Base-by-base conservation (phyloP, 2,113 vertebrate genomes). In the Passerina amoena region DNA sequence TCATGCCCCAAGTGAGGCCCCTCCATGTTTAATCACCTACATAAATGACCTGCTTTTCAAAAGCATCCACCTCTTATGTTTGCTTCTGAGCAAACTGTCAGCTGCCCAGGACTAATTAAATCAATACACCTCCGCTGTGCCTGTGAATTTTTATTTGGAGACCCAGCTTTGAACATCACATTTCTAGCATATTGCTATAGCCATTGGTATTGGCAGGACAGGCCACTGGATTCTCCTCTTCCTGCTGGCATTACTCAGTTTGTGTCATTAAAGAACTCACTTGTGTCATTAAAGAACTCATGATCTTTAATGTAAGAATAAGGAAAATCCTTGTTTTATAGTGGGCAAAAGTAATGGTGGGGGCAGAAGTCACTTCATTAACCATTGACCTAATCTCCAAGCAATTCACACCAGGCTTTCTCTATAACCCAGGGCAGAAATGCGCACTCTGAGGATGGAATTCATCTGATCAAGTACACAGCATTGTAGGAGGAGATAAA, bases 401-500 rank as follows among this genome's bases (percentile, higher is more conserved):
- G 68, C 42, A 86, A 21, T 80, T 94, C 68, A 77, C 73, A 91
- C 37, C 45, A 69, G 87, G 13, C 79, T 85, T 90, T 45, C 90
- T 76, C 72, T 72, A 72, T 5, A 92, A 75, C 61, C 42, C 72
- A 14, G 0, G 10, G 45, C 87, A 96, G 59, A 92, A 77, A 83
- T 8, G 24, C 3, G 14, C 47, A 78, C 30, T 92, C 54, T 37
- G 56, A 92, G 69, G 86, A 70, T 51, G 72, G 64, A 44, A 83
- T 86, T 86, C 71, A 84, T 84, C 86, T 88, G 53, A 95, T 81
- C 64, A 94, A 94, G 35, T 59, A 65, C 66, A 42, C 4, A 31
- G 19, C 54, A 69, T 59, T 53, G n/a, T 23, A 78, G 69, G 60
- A 92, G 71, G 82, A 95, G 91, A 95, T 91, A 92, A 94, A 88